phyloP scores from a whole-genome alignment of 2,797 vertebrate genomes.

The Coluber constrictor region DNA sequence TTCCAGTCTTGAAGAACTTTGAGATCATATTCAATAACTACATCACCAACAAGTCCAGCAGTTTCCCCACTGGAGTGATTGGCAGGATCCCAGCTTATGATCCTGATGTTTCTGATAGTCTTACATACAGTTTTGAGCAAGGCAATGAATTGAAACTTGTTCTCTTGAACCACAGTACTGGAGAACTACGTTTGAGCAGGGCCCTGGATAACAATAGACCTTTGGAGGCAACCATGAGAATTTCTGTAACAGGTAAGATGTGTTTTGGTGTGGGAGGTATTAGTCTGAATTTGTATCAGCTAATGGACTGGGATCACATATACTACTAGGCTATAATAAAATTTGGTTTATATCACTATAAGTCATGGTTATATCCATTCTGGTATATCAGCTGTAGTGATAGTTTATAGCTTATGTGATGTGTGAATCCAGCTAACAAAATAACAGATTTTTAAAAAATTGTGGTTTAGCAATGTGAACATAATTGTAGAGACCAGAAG shows the following conservation, averaged over 20 bases:
- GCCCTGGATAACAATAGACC: slow-evolving; percentile 94
- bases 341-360: background rate
- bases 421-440: background rate
- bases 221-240: slow-evolving; percentile 91
- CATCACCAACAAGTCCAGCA: slow-evolving; percentile 87
- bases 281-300: background rate
- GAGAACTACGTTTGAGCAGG: slow-evolving; percentile 87
- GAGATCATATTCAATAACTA: slow-evolving; percentile 98
- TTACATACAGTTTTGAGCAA: slow-evolving; percentile 85
- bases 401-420: background rate
- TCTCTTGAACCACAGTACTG: slow-evolving; percentile 86
- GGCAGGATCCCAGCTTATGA: slow-evolving; percentile 88
- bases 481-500: background rate
- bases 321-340: background rate
- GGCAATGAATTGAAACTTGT: slow-evolving; percentile 92
- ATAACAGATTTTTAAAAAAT: background rate
- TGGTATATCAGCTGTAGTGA: background rate
- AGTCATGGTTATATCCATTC: background rate
- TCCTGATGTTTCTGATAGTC: slow-evolving; percentile 86
- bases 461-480: background rate
- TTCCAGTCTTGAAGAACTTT: slow-evolving; percentile 89
- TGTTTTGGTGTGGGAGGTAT: background rate
- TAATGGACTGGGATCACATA: background rate
- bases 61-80: slow-evolving; percentile 88
- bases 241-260: slow-evolving; percentile 89